phyloP scores from a whole-genome alignment of 2,888 invertebrate species.

The Leptogaster cylindrica region DNA sequence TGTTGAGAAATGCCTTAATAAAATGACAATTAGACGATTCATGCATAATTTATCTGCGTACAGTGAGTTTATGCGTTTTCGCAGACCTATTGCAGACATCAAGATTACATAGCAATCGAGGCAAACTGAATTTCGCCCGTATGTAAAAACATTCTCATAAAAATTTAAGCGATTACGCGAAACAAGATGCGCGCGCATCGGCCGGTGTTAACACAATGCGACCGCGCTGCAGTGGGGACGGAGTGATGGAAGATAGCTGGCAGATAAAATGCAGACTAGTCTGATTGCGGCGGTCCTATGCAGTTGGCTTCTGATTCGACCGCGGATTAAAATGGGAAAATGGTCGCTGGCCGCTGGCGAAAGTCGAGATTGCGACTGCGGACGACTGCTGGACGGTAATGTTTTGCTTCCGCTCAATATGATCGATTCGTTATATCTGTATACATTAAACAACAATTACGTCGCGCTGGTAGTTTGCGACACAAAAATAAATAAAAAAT shows the following conservation, averaged over 20 bases:
- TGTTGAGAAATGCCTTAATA: too few species aligned
- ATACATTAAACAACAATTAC: constrained; percentile 28
- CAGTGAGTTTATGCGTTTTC: too few species aligned
- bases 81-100: too few species aligned
- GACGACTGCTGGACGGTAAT: constrained; percentile 33
- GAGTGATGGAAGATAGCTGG: not conserved
- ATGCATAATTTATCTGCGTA: too few species aligned
- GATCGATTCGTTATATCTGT: constrained; percentile 29
- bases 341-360: constrained; percentile 32
- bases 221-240: not conserved
- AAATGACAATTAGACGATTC: too few species aligned
- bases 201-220: constrained; percentile 21
- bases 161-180: constrained; percentile 12
- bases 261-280: constrained; percentile 20
- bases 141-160: too few species aligned
- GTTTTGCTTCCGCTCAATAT: constrained; percentile 28
- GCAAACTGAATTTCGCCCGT: too few species aligned
- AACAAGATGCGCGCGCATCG: too few species aligned
- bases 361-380: constrained; percentile 23
- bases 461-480: constrained; percentile 7
- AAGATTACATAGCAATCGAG: too few species aligned
- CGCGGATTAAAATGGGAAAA: constrained; percentile 27
- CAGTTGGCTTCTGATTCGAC: not conserved
- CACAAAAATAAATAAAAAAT: too few species aligned
- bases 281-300: constrained; percentile 4